phyloP scores from a whole-genome alignment of 2,797 vertebrate genomes.

The Mycteria americana region DNA sequence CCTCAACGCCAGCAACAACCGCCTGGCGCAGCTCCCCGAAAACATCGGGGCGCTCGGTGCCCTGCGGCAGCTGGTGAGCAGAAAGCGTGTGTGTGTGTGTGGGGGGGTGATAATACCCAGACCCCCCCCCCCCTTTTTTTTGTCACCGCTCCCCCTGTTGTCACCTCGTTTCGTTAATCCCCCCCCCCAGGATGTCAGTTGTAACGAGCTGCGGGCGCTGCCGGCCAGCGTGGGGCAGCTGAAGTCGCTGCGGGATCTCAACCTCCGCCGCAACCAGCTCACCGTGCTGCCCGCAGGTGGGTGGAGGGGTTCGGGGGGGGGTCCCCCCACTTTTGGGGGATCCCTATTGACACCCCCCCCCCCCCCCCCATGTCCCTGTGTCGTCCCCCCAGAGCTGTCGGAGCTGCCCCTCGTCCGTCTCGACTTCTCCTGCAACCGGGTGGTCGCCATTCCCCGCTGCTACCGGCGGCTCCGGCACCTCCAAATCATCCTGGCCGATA shows the following conservation, averaged over 20 bases:
- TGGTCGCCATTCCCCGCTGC: slow-evolving; percentile 85
- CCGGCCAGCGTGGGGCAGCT: slow-evolving; percentile 84
- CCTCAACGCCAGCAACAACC: slow-evolving; percentile 93
- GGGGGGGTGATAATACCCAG: not conserved
- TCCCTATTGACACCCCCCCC: not conserved
- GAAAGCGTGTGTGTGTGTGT: no score
- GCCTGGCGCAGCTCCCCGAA: slow-evolving; percentile 82
- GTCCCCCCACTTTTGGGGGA: not conserved
- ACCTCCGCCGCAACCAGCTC: slow-evolving; percentile 87
- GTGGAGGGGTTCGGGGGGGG: not conserved
- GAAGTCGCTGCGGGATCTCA: slow-evolving; percentile 86
- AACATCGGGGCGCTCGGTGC: slow-evolving; percentile 81
- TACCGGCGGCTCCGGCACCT: slow-evolving; percentile 89
- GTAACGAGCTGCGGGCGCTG: slow-evolving; percentile 87
- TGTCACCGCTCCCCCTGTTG: no score
- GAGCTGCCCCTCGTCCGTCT: slow-evolving; percentile 87
- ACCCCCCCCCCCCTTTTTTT: no score
- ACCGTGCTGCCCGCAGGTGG: slow-evolving; percentile 84
- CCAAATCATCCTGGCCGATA: slow-evolving; percentile 86
- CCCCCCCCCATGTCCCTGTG: no score
- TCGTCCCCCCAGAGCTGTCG: slow-evolving; percentile 83
- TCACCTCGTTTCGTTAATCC: not conserved
- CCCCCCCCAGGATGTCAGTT: slow-evolving; percentile 84
- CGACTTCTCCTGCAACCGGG: slow-evolving; percentile 91
- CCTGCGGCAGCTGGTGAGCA: slow-evolving; percentile 88